These are phyloP conservation scores for Brachionichthys hirsutus DNA, from an alignment of 2,113 vertebrate species.

Conservation along the genomic window DNA sequence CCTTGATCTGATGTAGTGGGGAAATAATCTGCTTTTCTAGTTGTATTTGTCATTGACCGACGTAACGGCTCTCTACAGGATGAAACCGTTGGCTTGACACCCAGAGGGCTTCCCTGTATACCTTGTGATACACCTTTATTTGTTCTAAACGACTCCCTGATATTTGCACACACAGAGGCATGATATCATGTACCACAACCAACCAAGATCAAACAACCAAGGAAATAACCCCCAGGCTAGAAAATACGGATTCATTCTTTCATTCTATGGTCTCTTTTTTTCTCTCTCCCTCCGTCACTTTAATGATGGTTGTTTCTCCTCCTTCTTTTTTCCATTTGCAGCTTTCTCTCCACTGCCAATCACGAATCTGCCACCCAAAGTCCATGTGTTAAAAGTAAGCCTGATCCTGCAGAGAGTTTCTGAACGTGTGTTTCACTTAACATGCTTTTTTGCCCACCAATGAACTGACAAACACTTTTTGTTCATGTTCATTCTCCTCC, in stretches of 20 bases:
- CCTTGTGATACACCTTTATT: too few relatives aligned
- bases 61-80: neutral
- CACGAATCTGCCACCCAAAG: constrained; percentile 36
- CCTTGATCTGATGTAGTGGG: too few relatives aligned
- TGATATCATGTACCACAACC: constrained; percentile 22
- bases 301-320: neutral
- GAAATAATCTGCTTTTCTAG: too few relatives aligned
- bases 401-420: neutral
- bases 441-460: neutral
- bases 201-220: neutral
- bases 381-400: constrained; percentile 61
- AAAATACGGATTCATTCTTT: constrained; percentile 27
- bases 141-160: constrained; percentile 22
- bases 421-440: neutral
- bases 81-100: constrained; percentile 4
- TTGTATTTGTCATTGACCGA: neutral
- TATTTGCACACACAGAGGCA: constrained; percentile 5
- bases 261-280: constrained; percentile 1
- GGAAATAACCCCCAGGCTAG: constrained; percentile 20
- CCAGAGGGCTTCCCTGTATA: too few relatives aligned
- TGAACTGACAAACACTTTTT: neutral
- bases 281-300: too few relatives aligned
- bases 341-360: constrained; percentile 39
- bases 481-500: neutral
- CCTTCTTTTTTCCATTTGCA: constrained; percentile 35